phyloP scores from a whole-genome alignment of 2,113 vertebrate genomes.

The Hiodon alosoides region DNA sequence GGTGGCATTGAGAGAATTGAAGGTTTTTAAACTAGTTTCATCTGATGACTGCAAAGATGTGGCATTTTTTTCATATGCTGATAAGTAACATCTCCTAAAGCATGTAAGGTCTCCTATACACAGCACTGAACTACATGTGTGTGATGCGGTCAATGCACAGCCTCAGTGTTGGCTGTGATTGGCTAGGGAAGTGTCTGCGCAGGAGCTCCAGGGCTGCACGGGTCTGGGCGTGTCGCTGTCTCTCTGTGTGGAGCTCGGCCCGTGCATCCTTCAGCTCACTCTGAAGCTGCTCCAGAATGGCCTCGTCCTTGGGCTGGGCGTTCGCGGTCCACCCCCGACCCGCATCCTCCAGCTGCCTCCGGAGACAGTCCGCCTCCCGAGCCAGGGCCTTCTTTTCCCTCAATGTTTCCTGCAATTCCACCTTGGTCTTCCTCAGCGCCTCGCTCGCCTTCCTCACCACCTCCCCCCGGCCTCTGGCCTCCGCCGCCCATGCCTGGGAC shows the following conservation, averaged over 20 bases:
- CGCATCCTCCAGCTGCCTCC: constrained; percentile 30
- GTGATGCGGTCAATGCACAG: constrained; percentile 2
- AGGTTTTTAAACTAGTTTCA: no score
- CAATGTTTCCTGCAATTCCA: constrained; percentile 32
- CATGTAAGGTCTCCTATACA: not conserved
- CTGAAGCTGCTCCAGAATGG: constrained; percentile 36
- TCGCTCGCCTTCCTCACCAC: constrained; percentile 32
- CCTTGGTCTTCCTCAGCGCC: constrained; percentile 40
- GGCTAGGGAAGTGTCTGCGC: constrained; percentile 19
- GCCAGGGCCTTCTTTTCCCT: constrained; percentile 43
- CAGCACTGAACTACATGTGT: constrained; percentile 8
- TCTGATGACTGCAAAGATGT: no score
- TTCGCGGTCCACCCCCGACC: constrained; percentile 24
- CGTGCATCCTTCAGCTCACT: constrained; percentile 25
- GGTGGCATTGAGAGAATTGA: no score
- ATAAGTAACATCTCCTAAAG: no score
- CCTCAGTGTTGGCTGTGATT: not conserved
- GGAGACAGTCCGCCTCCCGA: constrained; percentile 29
- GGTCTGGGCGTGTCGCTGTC: constrained; percentile 26
- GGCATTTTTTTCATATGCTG: no score
- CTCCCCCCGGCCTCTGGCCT: constrained; percentile 39
- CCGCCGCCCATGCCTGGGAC: constrained; percentile 33
- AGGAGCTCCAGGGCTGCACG: constrained; percentile 36
- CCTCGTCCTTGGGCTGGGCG: constrained; percentile 13
- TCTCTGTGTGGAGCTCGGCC: constrained; percentile 39